Percentiles rank a stretch among this genome's conserved stretches.
Conservation (phyloP, 2,888 invertebrate genomes). For the Ophraella communa region DNA sequence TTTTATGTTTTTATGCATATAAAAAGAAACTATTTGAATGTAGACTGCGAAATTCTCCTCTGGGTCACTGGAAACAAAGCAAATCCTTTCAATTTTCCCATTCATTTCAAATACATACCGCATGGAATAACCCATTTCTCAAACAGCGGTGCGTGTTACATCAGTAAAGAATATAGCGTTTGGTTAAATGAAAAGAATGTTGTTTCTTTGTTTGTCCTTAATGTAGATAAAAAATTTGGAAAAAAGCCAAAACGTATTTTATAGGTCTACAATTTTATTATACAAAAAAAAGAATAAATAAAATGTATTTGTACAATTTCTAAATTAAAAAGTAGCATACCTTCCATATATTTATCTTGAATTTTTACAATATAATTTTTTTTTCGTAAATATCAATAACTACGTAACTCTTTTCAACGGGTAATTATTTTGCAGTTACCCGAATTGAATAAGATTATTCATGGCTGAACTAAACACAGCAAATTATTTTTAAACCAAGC, state of each 20-base stretch:
- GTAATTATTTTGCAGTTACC: too few species aligned
- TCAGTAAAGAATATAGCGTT: conserved; percentile 12
- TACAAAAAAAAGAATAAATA: too few species aligned
- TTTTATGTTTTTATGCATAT: background rate
- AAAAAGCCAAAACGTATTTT: conserved; percentile 2
- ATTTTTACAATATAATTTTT: too few species aligned
- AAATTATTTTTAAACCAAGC: conserved; percentile 9
- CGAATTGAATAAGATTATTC: background rate
- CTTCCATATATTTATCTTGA: too few species aligned
- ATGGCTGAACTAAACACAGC: background rate
- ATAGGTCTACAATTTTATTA: background rate
- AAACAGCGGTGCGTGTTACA: conserved; percentile 10
- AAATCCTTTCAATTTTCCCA: conserved; percentile 3
- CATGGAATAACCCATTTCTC: conserved; percentile 8
- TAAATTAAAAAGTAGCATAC: too few species aligned
- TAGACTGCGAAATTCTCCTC: background rate
- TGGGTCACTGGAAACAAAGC: conserved; percentile 2
- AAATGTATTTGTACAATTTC: too few species aligned
- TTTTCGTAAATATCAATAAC: too few species aligned
- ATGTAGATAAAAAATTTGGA: conserved; percentile 9
- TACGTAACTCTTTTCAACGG: too few species aligned
- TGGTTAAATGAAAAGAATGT: conserved; percentile 13
- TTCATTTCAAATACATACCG: conserved; percentile 8
- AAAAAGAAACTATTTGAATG: background rate
- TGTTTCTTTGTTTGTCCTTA: conserved; percentile 16